Percentiles rank a stretch among this genome's conserved stretches.
These are phyloP conservation scores for Chaetorhynchus papuensis DNA, from an alignment of 2,113 vertebrate genomes.

Conservation along the genomic window DNA sequence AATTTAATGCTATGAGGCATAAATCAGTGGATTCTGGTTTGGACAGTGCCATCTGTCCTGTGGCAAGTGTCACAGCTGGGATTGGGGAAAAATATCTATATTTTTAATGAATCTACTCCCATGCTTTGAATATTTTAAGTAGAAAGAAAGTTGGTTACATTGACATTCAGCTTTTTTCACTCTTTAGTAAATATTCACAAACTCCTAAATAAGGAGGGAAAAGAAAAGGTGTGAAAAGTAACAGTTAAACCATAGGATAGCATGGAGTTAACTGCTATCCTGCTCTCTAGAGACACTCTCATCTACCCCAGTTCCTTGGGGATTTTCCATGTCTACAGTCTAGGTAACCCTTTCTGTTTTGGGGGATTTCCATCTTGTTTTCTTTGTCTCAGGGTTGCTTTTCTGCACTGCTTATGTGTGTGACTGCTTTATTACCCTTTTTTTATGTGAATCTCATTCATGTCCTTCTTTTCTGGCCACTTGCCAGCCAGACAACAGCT, in stretches of 20 bases:
- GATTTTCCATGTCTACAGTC: background rate
- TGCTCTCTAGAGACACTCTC: background rate
- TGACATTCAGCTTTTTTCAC: background rate
- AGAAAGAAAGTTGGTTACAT: background rate
- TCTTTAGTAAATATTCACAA: background rate
- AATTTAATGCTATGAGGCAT: background rate
- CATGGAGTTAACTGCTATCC: background rate
- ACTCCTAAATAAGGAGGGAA: background rate
- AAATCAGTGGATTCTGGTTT: background rate
- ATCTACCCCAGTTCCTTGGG: background rate
- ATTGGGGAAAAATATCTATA: background rate
- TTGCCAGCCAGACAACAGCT: background rate
- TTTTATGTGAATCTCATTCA: background rate
- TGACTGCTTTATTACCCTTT: background rate
- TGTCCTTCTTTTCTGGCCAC: background rate
- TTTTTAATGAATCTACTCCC: background rate
- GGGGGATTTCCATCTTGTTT: background rate
- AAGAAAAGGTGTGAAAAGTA: background rate
- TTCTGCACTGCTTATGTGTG: background rate
- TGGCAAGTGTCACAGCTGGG: background rate
- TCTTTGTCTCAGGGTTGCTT: background rate
- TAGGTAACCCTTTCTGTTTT: background rate
- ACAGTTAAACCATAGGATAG: background rate
- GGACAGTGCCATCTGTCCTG: background rate
- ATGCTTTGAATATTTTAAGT: background rate